These are phyloP conservation scores for Dasypogon diadema DNA, from an alignment of 2,888 invertebrate genomes.

Conservation along the genomic window DNA sequence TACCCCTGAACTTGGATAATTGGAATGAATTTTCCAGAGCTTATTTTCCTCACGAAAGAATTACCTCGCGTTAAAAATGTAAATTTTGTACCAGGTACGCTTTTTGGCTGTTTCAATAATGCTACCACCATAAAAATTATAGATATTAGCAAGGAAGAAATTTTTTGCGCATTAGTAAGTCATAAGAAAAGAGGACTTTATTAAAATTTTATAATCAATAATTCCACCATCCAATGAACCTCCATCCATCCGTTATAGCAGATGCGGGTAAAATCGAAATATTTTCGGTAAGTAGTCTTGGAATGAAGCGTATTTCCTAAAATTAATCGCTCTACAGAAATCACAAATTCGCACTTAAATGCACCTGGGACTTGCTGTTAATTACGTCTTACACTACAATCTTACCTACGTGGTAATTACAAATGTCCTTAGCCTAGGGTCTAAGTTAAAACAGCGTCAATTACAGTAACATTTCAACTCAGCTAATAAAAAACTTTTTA, in stretches of 20 bases:
- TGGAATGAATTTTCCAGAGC: too few species aligned
- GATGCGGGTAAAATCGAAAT: neutral
- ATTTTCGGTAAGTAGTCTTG: neutral
- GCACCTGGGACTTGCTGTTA: neutral
- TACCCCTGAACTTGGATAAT: too few species aligned
- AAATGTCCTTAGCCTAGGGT: constrained; percentile 12
- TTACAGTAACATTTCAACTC: constrained; percentile 42
- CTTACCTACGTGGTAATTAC: neutral
- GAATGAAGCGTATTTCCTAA: constrained; percentile 22
- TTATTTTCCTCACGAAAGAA: too few species aligned
- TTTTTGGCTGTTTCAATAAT: too few species aligned
- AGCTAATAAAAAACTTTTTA: constrained; percentile 37
- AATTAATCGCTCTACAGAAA: neutral
- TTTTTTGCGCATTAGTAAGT: too few species aligned
- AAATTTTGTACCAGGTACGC: too few species aligned
- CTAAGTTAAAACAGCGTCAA: constrained; percentile 7
- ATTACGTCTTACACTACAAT: neutral
- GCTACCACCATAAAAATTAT: neutral
- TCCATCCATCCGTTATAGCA: neutral
- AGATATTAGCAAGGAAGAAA: neutral
- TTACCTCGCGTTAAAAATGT: too few species aligned
- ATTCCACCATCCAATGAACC: neutral
- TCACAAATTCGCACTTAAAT: constrained; percentile 30
- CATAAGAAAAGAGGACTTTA: neutral
- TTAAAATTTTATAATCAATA: too few species aligned